These are phyloP conservation scores for Hycleus cichorii DNA, from an alignment of 1,140 invertebrate species.

Conservation along the genomic window DNA sequence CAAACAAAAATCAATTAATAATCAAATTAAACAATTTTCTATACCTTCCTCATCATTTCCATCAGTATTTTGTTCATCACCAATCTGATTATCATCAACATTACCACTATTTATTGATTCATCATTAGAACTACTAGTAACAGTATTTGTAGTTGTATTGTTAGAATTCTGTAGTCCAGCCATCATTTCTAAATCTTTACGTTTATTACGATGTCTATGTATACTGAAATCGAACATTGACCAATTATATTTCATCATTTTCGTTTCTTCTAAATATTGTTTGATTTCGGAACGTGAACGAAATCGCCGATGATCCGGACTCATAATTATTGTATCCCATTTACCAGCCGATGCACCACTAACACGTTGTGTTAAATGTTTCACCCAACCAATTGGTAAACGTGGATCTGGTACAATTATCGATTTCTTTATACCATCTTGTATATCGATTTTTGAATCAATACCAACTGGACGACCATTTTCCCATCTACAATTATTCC, in stretches of 20 bases:
- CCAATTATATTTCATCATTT: constrained; percentile 6
- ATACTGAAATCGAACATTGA: constrained; percentile 10
- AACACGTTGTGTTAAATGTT: constrained; percentile 63
- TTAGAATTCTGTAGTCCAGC: neutral
- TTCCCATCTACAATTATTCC: constrained; percentile 47
- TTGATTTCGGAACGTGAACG: constrained; percentile 54
- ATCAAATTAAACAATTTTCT: constrained; percentile 14
- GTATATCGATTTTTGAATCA: constrained; percentile 42
- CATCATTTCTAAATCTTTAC: neutral
- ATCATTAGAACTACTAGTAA: neutral
- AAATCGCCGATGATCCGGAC: constrained; percentile 53
- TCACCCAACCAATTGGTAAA: constrained; percentile 64
- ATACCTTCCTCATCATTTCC: constrained; percentile 15
- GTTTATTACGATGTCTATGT: neutral
- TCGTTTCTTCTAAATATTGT: constrained; percentile 46
- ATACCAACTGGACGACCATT: constrained; percentile 55
- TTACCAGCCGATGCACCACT: constrained; percentile 63
- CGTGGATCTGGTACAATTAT: constrained; percentile 63
- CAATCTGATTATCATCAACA: too few relatives aligned
- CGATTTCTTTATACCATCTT: constrained; percentile 45
- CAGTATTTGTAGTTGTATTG: neutral
- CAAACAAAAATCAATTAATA: neutral
- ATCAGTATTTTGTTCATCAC: neutral
- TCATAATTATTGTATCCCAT: constrained; percentile 71
- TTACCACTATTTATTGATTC: neutral